Evolutionary conservation across 1,140 invertebrate species (phyloP).

Genomic region (Wiebesia pumilae): DNA sequence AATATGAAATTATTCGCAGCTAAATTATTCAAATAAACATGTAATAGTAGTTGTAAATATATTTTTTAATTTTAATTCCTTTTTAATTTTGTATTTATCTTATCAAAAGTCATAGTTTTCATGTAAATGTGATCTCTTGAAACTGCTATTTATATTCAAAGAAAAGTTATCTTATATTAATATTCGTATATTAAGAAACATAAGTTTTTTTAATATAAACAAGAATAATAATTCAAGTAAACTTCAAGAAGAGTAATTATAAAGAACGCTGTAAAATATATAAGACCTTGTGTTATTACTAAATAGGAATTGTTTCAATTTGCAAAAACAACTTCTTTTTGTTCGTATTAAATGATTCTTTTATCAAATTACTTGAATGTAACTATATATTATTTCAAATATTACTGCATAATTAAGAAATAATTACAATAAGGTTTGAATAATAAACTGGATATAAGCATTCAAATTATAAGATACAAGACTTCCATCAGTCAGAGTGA

Average conservation of each 20-base stretch:
- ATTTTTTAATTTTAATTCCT: too few relatives aligned
- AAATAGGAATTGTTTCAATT: neutral
- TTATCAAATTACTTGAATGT: neutral
- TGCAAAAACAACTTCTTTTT: neutral
- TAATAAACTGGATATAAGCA: neutral
- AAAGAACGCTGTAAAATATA: neutral
- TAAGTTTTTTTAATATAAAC: neutral
- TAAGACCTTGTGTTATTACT: too few relatives aligned
- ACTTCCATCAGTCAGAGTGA: slow-evolving; percentile 14
- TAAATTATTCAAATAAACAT: too few relatives aligned
- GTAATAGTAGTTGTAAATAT: too few relatives aligned
- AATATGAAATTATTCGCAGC: neutral
- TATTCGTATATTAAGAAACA: neutral
- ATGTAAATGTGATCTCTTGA: too few relatives aligned
- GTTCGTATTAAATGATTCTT: neutral
- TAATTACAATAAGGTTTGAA: slow-evolving; percentile 14
- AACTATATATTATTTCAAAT: neutral
- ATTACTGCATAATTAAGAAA: slow-evolving; percentile 3
- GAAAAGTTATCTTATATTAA: neutral
- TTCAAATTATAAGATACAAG: slow-evolving; percentile 23
- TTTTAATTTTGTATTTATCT: too few relatives aligned
- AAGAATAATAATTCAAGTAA: too few relatives aligned
- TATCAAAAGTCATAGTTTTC: too few relatives aligned
- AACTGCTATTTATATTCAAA: too few relatives aligned
- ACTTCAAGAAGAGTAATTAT: neutral